These are phyloP conservation scores for Acromyrmex echinatior DNA, from an alignment of 1,140 invertebrate species.

Conservation along the genomic window DNA sequence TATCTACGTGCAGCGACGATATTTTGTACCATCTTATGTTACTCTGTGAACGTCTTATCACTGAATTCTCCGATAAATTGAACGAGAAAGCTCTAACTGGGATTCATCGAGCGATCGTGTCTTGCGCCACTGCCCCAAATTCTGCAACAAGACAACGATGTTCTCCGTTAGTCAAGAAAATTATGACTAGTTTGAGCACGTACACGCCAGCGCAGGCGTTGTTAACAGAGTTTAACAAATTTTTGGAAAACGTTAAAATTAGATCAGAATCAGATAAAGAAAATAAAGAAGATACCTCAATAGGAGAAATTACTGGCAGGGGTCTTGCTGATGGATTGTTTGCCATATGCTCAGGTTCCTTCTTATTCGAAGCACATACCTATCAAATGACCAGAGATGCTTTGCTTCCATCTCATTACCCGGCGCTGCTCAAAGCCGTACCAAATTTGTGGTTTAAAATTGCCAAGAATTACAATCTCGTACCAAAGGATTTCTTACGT, in stretches of 20 bases:
- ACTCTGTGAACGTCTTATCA: slow-evolving; percentile 89
- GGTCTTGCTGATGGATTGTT: slow-evolving; percentile 83
- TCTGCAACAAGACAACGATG: slow-evolving; percentile 80
- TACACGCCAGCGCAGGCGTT: slow-evolving; percentile 86
- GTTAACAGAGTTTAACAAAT: slow-evolving; percentile 88
- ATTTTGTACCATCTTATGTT: slow-evolving; percentile 89
- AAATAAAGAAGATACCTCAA: slow-evolving; percentile 80
- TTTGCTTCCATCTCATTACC: slow-evolving; percentile 90
- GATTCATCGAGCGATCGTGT: slow-evolving; percentile 89
- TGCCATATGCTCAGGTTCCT: slow-evolving; percentile 83
- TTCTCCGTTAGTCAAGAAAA: slow-evolving; percentile 79
- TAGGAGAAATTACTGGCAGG: slow-evolving; percentile 79
- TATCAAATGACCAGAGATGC: slow-evolving; percentile 85
- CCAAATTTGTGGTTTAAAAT: slow-evolving; percentile 89
- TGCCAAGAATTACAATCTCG: slow-evolving; percentile 87
- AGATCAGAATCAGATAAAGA: slow-evolving; percentile 82
- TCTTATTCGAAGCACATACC: slow-evolving; percentile 78
- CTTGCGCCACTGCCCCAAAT: slow-evolving; percentile 88
- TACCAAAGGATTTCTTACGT: slow-evolving; percentile 88
- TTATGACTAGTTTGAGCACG: slow-evolving; percentile 79
- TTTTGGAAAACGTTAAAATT: slow-evolving; percentile 88
- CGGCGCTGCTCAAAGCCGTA: slow-evolving; percentile 87
- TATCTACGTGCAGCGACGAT: slow-evolving; percentile 90
- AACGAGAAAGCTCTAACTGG: slow-evolving; percentile 86
- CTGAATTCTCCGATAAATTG: slow-evolving; percentile 88